phyloP scores from a whole-genome alignment of 2,888 invertebrate species.

The Phyllotreta striolata region DNA sequence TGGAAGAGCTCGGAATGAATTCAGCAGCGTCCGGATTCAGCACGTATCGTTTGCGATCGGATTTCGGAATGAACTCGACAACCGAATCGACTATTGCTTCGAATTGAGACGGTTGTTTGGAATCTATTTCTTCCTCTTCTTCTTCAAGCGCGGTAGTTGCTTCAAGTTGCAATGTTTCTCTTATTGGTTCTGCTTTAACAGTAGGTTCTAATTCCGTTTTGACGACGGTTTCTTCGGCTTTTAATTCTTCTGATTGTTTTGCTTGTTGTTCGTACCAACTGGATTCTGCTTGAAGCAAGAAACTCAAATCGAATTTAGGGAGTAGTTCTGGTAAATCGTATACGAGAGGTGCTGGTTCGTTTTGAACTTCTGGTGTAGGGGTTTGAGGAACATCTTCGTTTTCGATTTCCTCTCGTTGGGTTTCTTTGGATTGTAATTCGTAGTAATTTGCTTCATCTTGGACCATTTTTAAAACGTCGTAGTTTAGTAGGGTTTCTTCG shows the following conservation, averaged over 20 bases:
- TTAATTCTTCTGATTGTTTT: background rate
- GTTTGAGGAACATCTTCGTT: conserved; percentile 9
- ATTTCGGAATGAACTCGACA: conserved; percentile 55
- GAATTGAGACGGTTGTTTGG: conserved; percentile 47
- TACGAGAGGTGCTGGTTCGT: conserved; percentile 26
- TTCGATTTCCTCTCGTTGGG: background rate
- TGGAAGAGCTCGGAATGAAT: conserved; percentile 55
- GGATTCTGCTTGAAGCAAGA: conserved; percentile 43
- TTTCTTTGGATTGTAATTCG: conserved; percentile 20
- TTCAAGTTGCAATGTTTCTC: background rate
- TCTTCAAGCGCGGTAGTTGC: background rate
- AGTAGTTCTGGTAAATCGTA: background rate
- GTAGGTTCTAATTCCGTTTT: no score
- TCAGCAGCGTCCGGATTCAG: conserved; percentile 59
- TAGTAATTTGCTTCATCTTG: conserved; percentile 43
- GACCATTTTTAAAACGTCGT: conserved; percentile 42
- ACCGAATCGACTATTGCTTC: conserved; percentile 55
- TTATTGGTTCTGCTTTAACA: background rate
- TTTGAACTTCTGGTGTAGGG: background rate
- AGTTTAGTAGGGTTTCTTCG: conserved; percentile 35
- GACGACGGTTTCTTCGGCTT: conserved; percentile 3
- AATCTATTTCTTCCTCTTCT: conserved; percentile 2
- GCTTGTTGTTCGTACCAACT: conserved; percentile 45
- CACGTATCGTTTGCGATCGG: conserved; percentile 47
- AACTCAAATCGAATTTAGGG: conserved; percentile 39